Base-by-base conservation (phyloP, 92 coral and sea anemone genomes). In the Metridium senile region DNA sequence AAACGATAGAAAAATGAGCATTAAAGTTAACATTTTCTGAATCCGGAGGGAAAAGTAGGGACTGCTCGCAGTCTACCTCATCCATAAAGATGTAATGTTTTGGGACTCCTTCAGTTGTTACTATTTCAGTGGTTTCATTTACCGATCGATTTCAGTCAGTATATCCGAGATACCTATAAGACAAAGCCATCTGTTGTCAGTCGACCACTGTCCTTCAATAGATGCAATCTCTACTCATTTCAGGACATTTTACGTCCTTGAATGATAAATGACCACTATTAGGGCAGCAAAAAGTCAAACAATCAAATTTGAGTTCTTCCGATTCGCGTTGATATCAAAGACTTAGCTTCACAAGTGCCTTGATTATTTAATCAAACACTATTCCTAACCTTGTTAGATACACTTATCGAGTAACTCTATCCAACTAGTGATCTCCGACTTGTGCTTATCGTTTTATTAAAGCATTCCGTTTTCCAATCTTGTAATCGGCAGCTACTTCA, bases 261-360 rank as follows among this genome's bases (percentile, higher is more conserved):
- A 33, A 75, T 75, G 80, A 75, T 64, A 75, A 75, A 75, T 75
- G 70, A 75, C 80, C 33, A 26, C 70, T 33, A 47, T 64, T 59
- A 58, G 23, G 23, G 56, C 68, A 39, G 43, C 25, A 52, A 57
- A 57, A 57, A 73, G 66, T 73, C 67, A 73, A 11, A 26, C 78
- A 23, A 26, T 29, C 65, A 73, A 73, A 73, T 58, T 57, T 17
- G 67, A 27, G 30, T 57, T 73, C 78, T 73, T 73, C 78, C 78
- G 78, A 31, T 73, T 19, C 78, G 23, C 68, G 33, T 53, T 32
- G 78, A 63, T 62, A 73, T 73, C 78, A 57, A 58, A 29, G 32
- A 46, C 17, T 62, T 33, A 26, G 27, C 33, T 33, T n/a, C 26
- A 51, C 54, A 58, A 73, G 78, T 73, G 54, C 52, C 46, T 32